Evolutionary conservation across 2,113 vertebrate genomes (phyloP).

Genomic region (Psephotus haematonotus): DNA sequence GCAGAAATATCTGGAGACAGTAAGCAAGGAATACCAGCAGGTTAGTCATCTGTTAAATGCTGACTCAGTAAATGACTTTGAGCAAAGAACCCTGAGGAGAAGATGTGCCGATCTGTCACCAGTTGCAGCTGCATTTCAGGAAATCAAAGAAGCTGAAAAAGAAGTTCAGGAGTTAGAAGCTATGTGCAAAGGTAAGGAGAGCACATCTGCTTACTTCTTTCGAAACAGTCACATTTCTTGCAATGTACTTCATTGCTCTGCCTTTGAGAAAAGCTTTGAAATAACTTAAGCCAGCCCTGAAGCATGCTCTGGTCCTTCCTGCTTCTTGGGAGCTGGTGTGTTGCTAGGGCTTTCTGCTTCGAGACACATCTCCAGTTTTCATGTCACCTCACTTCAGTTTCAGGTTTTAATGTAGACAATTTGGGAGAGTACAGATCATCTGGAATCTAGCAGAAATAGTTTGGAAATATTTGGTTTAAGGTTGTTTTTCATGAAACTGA

Average conservation of each 20-base stretch:
- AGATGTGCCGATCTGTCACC: conserved; percentile 70
- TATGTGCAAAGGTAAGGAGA: conserved; percentile 77
- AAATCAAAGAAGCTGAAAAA: conserved; percentile 72
- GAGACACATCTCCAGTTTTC: background rate
- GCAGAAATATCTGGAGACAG: conserved; percentile 71
- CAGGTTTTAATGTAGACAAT: background rate
- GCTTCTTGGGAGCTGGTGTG: rapidly evolving
- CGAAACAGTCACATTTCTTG: background rate
- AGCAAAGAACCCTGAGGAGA: conserved; percentile 56
- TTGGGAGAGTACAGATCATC: background rate
- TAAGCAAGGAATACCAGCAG: conserved; percentile 72
- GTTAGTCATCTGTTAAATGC: conserved; percentile 51
- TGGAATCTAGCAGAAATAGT: background rate
- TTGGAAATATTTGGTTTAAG: background rate
- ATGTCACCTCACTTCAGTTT: background rate
- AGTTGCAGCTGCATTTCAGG: conserved; percentile 58
- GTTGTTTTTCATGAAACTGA: background rate
- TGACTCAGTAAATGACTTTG: conserved; percentile 52
- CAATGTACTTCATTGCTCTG: background rate
- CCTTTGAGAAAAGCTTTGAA: background rate
- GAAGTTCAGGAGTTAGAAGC: conserved; percentile 76
- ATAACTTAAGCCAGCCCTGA: background rate
- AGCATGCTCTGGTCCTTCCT: background rate
- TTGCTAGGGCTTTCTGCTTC: background rate
- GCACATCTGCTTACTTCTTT: background rate